Percentiles rank a stretch among this genome's conserved stretches.
phyloP scores from a whole-genome alignment of 2,797 vertebrate genomes.

The Tolypeutes matacus region DNA sequence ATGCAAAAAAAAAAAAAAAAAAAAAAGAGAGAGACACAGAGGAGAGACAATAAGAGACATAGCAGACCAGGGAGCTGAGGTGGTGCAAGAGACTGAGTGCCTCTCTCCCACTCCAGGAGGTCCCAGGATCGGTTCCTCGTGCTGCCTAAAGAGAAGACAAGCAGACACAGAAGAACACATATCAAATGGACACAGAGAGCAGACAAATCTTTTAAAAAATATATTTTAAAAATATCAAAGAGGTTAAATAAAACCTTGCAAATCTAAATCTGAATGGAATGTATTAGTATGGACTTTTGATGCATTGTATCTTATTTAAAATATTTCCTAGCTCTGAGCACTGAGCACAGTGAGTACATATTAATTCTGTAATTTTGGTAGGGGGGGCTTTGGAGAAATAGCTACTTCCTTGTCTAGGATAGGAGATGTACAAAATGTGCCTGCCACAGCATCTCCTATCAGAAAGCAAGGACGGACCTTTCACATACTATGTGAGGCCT shows the following conservation, averaged over 20 bases:
- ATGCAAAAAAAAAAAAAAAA: too few relatives aligned
- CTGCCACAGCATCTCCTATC: neutral
- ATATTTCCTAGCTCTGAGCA: neutral
- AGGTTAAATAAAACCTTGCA: neutral
- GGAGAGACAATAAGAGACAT: too few relatives aligned
- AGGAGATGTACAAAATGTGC: neutral
- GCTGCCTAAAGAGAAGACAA: too few relatives aligned
- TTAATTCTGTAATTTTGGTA: neutral
- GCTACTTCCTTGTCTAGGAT: neutral
- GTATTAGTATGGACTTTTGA: neutral
- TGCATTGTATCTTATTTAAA: neutral
- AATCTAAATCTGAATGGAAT: neutral
- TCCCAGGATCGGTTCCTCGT: too few relatives aligned
- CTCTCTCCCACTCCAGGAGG: too few relatives aligned
- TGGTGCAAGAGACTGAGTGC: too few relatives aligned
- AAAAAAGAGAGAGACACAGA: too few relatives aligned
- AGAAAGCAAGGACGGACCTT: neutral
- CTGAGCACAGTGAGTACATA: neutral
- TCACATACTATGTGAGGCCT: neutral
- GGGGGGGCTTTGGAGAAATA: neutral
- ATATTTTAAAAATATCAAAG: neutral
- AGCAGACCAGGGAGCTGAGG: too few relatives aligned
- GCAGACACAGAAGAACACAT: too few relatives aligned
- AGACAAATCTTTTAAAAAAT: too few relatives aligned
- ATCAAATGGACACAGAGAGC: too few relatives aligned